Conservation (phyloP, 2,888 invertebrate genomes). For the Timema cristinae region DNA sequence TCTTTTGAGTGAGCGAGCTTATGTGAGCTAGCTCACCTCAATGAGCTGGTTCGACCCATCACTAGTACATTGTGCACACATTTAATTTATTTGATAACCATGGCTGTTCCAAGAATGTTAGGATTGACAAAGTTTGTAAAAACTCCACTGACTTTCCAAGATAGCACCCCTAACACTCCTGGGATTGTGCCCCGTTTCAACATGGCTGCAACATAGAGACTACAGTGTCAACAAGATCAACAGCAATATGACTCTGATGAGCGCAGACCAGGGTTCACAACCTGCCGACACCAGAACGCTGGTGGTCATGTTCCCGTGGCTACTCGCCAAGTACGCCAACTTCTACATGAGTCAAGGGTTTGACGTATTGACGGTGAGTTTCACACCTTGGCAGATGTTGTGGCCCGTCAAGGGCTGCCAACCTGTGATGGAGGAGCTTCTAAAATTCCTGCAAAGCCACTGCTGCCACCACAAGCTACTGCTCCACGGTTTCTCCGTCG, state of each 20-base stretch:
- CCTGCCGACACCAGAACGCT: slow-evolving; percentile 36
- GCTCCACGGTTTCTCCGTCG: slow-evolving; percentile 87
- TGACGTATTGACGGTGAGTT: slow-evolving; percentile 46
- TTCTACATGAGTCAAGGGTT: slow-evolving; percentile 47
- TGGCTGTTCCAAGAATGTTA: too few relatives aligned
- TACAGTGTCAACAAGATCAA: background rate
- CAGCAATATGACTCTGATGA: background rate
- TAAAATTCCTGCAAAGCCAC: slow-evolving; percentile 69
- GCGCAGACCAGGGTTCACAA: background rate
- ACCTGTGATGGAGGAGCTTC: slow-evolving; percentile 63
- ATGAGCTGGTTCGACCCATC: too few relatives aligned
- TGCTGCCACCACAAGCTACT: slow-evolving; percentile 62
- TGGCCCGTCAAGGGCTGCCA: slow-evolving; percentile 44
- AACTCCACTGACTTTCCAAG: too few relatives aligned
- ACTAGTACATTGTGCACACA: too few relatives aligned
- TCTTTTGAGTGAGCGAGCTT: too few relatives aligned
- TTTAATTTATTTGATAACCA: too few relatives aligned
- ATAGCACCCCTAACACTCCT: too few relatives aligned
- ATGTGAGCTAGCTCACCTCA: too few relatives aligned
- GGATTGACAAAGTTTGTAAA: too few relatives aligned
- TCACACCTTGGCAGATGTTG: slow-evolving; percentile 46
- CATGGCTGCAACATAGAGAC: too few relatives aligned
- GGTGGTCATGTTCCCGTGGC: slow-evolving; percentile 46
- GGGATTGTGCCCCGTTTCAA: too few relatives aligned
- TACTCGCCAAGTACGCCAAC: slow-evolving; percentile 47